Percentiles rank a stretch among this genome's conserved stretches.
phyloP scores from a whole-genome alignment of 1,140 invertebrate genomes.

The Ostrea edulis region DNA sequence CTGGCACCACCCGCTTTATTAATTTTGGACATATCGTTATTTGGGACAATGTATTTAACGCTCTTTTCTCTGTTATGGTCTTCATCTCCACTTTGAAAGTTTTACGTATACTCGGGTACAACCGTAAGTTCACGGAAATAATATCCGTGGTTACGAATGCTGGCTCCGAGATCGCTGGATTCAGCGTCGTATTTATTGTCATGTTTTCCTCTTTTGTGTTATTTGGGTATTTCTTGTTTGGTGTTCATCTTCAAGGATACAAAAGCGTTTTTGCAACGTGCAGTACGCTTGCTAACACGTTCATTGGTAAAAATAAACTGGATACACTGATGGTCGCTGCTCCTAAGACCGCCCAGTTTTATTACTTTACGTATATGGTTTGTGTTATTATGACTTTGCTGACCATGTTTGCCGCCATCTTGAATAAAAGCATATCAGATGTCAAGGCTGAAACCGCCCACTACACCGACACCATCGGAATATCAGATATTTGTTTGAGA shows the following conservation, averaged over 20 bases:
- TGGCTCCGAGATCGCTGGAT: conserved; percentile 60
- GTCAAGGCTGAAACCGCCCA: conserved; percentile 45
- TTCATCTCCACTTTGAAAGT: conserved; percentile 60
- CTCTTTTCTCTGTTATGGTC: conserved; percentile 52
- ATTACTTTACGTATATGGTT: conserved; percentile 87
- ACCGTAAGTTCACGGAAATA: conserved; percentile 61
- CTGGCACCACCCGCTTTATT: conserved; percentile 46
- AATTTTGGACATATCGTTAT: conserved; percentile 66
- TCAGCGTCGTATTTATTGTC: conserved; percentile 66
- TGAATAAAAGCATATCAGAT: conserved; percentile 84
- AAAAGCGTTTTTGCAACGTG: conserved; percentile 63
- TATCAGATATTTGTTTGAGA: conserved; percentile 49
- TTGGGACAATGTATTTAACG: conserved; percentile 60
- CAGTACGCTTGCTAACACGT: conserved; percentile 71
- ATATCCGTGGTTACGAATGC: conserved; percentile 55
- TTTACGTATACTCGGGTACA: conserved; percentile 64
- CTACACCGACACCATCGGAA: conserved; percentile 57
- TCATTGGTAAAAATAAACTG: conserved; percentile 89
- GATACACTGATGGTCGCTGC: conserved; percentile 85
- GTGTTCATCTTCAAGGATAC: conserved; percentile 58
- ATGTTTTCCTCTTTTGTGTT: conserved; percentile 65
- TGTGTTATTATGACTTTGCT: conserved; percentile 88
- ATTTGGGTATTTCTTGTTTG: conserved; percentile 64
- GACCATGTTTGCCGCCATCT: conserved; percentile 91
- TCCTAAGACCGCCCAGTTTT: conserved; percentile 86